Percentiles rank a stretch among this genome's conserved stretches.
Conservation (phyloP, 2,113 vertebrate genomes). For the Pygoscelis adeliae region DNA sequence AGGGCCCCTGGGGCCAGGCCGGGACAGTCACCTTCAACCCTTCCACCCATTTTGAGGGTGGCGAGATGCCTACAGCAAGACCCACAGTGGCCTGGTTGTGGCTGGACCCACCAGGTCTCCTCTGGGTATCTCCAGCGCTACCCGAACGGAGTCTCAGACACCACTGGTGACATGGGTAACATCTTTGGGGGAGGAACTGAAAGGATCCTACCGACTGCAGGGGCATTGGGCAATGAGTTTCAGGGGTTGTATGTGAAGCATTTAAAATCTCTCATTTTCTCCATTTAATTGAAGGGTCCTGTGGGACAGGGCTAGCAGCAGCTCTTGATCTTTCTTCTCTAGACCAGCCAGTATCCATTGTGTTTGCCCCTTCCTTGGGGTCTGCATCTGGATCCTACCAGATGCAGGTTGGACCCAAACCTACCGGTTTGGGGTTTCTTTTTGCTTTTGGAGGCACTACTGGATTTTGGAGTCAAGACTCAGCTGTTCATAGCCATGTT, state of each 20-base stretch:
- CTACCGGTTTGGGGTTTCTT: not conserved
- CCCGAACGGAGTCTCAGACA: rapidly evolving
- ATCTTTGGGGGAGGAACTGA: not conserved
- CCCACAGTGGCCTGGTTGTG: not conserved
- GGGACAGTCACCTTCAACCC: rapidly evolving
- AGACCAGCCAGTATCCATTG: not conserved
- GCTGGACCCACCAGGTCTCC: not conserved
- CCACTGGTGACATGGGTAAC: rapidly evolving
- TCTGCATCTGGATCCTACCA: not conserved
- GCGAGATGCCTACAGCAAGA: not conserved
- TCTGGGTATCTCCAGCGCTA: not conserved
- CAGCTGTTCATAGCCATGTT: not conserved
- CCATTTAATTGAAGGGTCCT: not conserved
- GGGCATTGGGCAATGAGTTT: not conserved
- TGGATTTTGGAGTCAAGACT: not conserved
- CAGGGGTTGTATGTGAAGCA: not conserved
- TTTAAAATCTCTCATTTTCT: not conserved
- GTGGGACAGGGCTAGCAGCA: not conserved
- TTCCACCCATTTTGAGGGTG: not conserved
- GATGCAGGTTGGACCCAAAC: too few relatives aligned
- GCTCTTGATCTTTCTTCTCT: not conserved
- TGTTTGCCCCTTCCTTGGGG: not conserved
- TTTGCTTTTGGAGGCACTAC: not conserved
- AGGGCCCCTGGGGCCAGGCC: rapidly evolving
- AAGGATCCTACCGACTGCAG: not conserved